A percentile compares a stretch with the other conserved stretches of the same genome.
These are phyloP conservation scores for Stegana nigrithorax DNA, from an alignment of 2,888 invertebrate genomes.

Conservation along the genomic window DNA sequence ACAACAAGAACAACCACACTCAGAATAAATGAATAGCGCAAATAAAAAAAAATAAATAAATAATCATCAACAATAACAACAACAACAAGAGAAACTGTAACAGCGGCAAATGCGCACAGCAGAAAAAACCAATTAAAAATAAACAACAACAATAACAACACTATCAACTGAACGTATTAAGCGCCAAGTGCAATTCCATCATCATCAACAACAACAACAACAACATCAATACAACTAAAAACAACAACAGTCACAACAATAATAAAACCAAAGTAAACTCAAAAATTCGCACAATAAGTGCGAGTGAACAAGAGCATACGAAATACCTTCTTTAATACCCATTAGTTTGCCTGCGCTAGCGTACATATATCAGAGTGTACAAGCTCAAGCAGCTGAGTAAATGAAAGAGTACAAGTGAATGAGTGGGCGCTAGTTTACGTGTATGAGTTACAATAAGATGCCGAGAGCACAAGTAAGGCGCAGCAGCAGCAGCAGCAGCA, in stretches of 20 bases:
- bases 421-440: neutral
- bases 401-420: neutral
- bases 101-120: neutral
- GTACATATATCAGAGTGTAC: neutral
- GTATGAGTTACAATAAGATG: neutral
- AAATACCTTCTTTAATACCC: no score
- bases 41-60: slow-evolving; percentile 5
- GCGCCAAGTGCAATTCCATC: no score
- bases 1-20: neutral
- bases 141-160: no score
- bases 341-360: neutral
- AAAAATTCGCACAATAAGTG: slow-evolving; percentile 1
- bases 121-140: slow-evolving; percentile 5
- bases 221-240: neutral
- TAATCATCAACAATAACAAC: neutral
- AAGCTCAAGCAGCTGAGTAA: neutral
- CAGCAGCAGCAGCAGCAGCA: neutral
- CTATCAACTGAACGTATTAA: no score
- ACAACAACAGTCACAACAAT: neutral
- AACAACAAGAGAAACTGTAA: no score
- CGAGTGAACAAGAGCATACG: neutral
- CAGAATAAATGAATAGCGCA: neutral
- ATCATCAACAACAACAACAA: slow-evolving; percentile 5
- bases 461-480: neutral
- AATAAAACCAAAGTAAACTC: neutral